Base-by-base conservation (phyloP, 2,888 invertebrate genomes). In the Adineta ricciae region DNA sequence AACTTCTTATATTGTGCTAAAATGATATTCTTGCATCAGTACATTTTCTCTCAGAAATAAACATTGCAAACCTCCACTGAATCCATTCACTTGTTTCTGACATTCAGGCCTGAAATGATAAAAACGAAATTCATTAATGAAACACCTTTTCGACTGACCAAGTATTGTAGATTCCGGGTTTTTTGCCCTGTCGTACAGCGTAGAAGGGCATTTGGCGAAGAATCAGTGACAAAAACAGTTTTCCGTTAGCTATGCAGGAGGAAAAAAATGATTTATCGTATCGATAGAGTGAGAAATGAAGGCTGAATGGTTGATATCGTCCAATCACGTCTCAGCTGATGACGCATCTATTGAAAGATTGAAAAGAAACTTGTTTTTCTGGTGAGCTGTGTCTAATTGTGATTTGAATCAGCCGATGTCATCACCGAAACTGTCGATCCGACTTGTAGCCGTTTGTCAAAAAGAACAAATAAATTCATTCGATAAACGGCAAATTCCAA, bases 401-500 rank as follows among this genome's bases (percentile, higher is more conserved):
- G 78, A 78, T 78, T 32, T 32, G 19, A 64, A 14, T 64, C 4
- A 5, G 5, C n/a, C 11, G 38, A 78, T 78, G 41, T 41, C 78
- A n/a, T n/a, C 78, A 41, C 7, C 32, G 19, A 78, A 78, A 78
- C 14, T 41, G 38, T 24, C 41, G 2, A 7, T 32, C n/a, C 78
- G 41, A 14, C 41, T 78, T n/a, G 78, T 78, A 78, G 78, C 78
- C 41, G 41, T 78, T 9, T 78, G 78, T 78, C 78, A 78, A 78
- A 78, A 78, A 41, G 78, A 78, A 78, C 24, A 78, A 41, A 21
- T 78, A 7, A 14, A 38, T 19, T 24, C 41, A 24, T 78, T 78
- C 41, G 78, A 78, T 41, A 78, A 38, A 41, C 78, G 78, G 24
- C 78, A 78, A 78, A 78, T 78, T 41, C 78, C 78, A 78, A 78